Base-by-base conservation (phyloP, 1,140 invertebrate species). In the Lordiphosa mommai region DNA sequence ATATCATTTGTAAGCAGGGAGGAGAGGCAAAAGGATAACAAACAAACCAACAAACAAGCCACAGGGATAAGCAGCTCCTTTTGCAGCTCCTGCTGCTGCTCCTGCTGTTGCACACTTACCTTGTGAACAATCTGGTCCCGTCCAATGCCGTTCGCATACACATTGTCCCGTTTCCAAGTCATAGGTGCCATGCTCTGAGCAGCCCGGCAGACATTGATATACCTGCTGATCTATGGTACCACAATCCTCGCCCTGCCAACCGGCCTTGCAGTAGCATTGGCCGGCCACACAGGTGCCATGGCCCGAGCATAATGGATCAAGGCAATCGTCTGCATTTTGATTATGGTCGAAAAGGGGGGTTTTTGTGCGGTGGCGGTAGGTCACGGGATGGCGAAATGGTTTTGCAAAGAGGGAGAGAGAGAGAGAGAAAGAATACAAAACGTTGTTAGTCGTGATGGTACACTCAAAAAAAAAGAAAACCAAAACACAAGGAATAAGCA, bases 211-310 rank as follows among this genome's bases (percentile, higher is more conserved):
- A 89, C 96, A 97, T 56, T 95, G 93, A 88, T 96, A 95, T 17
- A 97, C 94, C 89, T 96, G 94, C 80, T 96, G 93, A 90, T 97
- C 96, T 48, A 96, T 93, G 69, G 95, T 92, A 60, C 93, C 92
- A 86, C 97, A 99, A 55, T 95, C 93, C 53, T 94, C 93, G 6
- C 97, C 97, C 80, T 96, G 95, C 97, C 97, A 99, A 0, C 98
- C 98, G 2, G 95, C 95, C 80, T 96, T 94, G 90, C 98, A 99
- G 70, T 97, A 94, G 89, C 98, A 99, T 55, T 95, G 94, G 1
- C 98, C 97, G 57, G 96, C 93, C 27, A 97, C 93, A 90, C 98
- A 99, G 43, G 94, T 93, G 0, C 98, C 98, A 85, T 98, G 97
- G 20, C 93, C 93, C 10, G 95, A 94, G 90, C 98, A 99, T 29